phyloP scores from a whole-genome alignment of 2,888 invertebrate species.

The Tricholauxania praeusta region DNA sequence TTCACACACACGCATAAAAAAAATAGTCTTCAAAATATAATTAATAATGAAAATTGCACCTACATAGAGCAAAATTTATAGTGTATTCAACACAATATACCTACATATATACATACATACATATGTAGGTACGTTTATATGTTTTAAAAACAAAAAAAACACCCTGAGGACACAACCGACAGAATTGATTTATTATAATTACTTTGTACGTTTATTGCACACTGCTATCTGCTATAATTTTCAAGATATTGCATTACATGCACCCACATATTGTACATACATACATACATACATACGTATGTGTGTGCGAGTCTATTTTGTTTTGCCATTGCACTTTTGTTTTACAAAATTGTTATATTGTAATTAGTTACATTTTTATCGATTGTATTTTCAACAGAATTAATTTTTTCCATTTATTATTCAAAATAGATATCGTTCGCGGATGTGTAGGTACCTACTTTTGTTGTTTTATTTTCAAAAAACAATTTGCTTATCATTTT shows the following conservation, averaged over 20 bases:
- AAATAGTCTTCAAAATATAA: too few species aligned
- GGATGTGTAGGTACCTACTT: conserved; percentile 16
- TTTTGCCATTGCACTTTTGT: conserved; percentile 13
- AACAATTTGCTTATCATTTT: conserved; percentile 29
- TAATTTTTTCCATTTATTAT: too few species aligned
- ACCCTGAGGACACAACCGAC: background rate
- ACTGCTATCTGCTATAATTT: conserved; percentile 24
- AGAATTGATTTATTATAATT: conserved; percentile 38
- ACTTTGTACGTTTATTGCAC: conserved; percentile 29
- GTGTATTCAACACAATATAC: too few species aligned
- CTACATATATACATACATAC: too few species aligned
- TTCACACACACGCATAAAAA: too few species aligned
- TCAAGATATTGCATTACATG: conserved; percentile 2
- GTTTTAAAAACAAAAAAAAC: too few species aligned
- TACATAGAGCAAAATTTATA: too few species aligned
- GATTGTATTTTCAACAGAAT: too few species aligned
- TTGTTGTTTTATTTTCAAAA: conserved; percentile 22
- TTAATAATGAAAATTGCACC: too few species aligned
- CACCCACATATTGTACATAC: background rate
- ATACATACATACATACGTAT: conserved; percentile 4
- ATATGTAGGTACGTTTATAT: too few species aligned
- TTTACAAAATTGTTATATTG: conserved; percentile 6
- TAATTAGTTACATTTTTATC: too few species aligned
- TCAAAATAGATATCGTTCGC: background rate
- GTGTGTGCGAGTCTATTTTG: background rate